These are phyloP conservation scores for Phoenicopterus ruber DNA, from an alignment of 2,113 vertebrate species.

Conservation along the genomic window DNA sequence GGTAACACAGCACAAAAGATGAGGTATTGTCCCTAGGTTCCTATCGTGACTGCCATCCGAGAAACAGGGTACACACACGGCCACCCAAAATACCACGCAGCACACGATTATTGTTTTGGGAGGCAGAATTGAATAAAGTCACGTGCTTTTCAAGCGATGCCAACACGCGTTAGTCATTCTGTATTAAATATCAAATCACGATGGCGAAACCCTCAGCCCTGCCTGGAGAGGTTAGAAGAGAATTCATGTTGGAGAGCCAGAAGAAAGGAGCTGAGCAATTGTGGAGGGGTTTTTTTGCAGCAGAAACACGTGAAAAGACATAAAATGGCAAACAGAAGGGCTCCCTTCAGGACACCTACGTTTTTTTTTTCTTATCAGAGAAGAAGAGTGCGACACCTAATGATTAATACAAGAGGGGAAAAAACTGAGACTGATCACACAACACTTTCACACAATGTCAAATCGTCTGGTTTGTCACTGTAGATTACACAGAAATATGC, in stretches of 20 bases:
- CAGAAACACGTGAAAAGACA: not conserved
- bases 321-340: not conserved
- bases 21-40: not conserved
- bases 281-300: not conserved
- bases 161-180: not conserved
- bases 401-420: not conserved
- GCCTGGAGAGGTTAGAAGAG: not conserved
- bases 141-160: not conserved
- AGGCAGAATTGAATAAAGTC: not conserved
- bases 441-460: not conserved
- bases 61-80: not conserved
- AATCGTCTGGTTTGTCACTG: not conserved
- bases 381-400: not conserved
- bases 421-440: not conserved
- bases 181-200: not conserved
- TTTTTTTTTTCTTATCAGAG: not conserved
- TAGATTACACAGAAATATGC: not conserved
- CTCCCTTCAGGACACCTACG: not conserved
- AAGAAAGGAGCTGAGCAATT: not conserved
- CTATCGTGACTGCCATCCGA: not conserved
- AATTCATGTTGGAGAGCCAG: not conserved
- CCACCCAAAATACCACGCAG: not conserved
- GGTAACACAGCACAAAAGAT: not conserved
- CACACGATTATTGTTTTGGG: accelerated
- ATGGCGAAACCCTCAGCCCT: not conserved